A percentile compares a stretch with the other conserved stretches of the same genome.
These are phyloP conservation scores for Pangasius sanitwongsei DNA, from an alignment of 2,797 vertebrate genomes.

Conservation along the genomic window DNA sequence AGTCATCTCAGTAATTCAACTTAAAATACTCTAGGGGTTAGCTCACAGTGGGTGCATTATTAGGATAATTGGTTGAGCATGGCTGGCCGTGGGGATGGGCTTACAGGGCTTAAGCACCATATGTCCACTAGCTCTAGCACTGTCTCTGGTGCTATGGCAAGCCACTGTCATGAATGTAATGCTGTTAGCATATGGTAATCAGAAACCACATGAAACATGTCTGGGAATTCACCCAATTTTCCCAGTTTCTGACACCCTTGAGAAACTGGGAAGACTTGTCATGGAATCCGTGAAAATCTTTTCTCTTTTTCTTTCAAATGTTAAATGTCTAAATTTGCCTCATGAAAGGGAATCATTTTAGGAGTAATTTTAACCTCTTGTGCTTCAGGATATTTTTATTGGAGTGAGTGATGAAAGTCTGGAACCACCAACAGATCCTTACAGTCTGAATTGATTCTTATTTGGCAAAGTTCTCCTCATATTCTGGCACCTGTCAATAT, in stretches of 20 bases:
- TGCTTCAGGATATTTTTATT: background rate
- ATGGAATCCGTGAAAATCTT: background rate
- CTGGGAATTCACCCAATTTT: background rate
- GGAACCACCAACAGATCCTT: background rate
- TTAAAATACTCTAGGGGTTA: background rate
- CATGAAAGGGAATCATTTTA: background rate
- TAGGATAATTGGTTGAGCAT: conserved; percentile 21
- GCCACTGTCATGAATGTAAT: background rate
- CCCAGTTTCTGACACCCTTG: background rate
- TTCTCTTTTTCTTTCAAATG: background rate
- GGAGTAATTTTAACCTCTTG: background rate
- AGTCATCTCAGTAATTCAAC: conserved; percentile 24
- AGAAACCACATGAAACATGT: background rate
- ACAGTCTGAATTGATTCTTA: background rate
- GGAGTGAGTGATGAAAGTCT: conserved; percentile 6
- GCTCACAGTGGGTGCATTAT: conserved; percentile 2
- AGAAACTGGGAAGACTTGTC: background rate
- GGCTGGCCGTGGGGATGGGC: background rate
- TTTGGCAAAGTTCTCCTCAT: background rate
- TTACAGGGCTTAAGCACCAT: conserved; percentile 13
- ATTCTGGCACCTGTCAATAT: background rate
- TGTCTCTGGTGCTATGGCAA: background rate
- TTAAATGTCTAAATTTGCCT: background rate
- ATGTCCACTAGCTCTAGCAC: background rate
- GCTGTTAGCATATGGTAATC: background rate